Evolutionary conservation across 2,797 vertebrate genomes (phyloP), one percentile per base, ranked within the genome.

Genomic region (Lophius americanus): DNA sequence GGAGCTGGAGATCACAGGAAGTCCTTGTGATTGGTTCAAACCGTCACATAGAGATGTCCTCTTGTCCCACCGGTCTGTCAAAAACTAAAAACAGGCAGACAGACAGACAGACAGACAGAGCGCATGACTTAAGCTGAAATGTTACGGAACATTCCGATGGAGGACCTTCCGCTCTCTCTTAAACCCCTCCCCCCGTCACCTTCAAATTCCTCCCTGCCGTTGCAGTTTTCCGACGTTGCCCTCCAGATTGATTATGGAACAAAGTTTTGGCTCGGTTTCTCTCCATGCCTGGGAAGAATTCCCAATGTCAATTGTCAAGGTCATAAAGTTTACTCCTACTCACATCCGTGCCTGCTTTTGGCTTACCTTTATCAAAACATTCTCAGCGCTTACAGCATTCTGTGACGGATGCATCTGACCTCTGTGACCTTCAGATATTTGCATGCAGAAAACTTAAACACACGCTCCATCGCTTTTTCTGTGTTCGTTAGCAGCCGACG

Each of bases 241-340:
- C 33, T 76, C 59, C 60, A 46, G 63, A 6, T 61, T 1, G 23
- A 71, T 62, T 61, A 51, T 14, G 11, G 52, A 79, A 74, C 66
- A 70, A 70, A 61, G 56, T 72, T 71, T 81, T 85, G 81, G 77
- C 86, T 85, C 63, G 0, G 52, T 72, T 85, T 77, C 73, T 68
- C 49, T 52, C 46, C 12, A 2, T 63, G 68, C 59, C 74, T 72
- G 58, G 36, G 63, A 86, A 74, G 72, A 76, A 79, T 81, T 88
- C 72, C 81, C 81, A 83, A 69, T 70, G 85, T 86, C 72, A 80
- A 75, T 48, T 64, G 56, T 81, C 80, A 89, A 85, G 87, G 89
- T 84, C 77, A 77, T 42, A 61, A 59, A 38, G 5, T 60, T 70
- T 38, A 71, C 73, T 83, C 83, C 81, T 57, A 52, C 79, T 78